Evolutionary conservation across 2,797 vertebrate genomes (phyloP), one percentile per base, ranked within the genome.

Genomic region (Eulemur rubriventer): DNA sequence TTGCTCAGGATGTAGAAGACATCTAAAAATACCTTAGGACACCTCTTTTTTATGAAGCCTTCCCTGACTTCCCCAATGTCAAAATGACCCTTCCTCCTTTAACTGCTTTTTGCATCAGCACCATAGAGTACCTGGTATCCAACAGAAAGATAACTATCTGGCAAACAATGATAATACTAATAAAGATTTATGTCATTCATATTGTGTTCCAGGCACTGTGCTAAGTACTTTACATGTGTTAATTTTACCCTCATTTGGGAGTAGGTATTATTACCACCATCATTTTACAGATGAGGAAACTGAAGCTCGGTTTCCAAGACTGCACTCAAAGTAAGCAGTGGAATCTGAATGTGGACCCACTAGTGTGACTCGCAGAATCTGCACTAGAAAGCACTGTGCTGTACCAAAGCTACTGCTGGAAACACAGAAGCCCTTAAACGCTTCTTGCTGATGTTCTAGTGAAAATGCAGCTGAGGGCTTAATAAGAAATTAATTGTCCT

Each of bases 401-500:
- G 8, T 17, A 26, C 4, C 41, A 72, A 35, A 79, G 35, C 41
- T 28, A 24, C 73, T 17, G 48, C 26, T 38, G 7, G n/a, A 41
- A 46, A 41, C 11, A 43, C 24, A 12, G 1, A 61, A 43, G 33
- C 28, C 22, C 6, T 35, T n/a, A 50, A 30, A 4, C 7, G 38
- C 46, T 52, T 35, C 95, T 90, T 14, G 2, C 63, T 91, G 16
- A 24, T 67, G 22, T 78, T 67, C 50, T 63, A 30, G 85, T 38
- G 46, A 81, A 93, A 95, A 91, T 33, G 50, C 69, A 79, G 89
- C 88, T 85, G 30, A 79, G 41, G 41, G 35, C 16, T 97, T 93
- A 38, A 76, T 82, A 63, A 94, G 88, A 96, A 90, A 96, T 63
- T 91, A 96, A 96, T 95, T 89, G 70, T 57, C 78, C 81, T 76